Evolutionary conservation across 1,140 invertebrate genomes (phyloP), one percentile per base, ranked within the genome.

Genomic region (Drosophila paulistorum): DNA sequence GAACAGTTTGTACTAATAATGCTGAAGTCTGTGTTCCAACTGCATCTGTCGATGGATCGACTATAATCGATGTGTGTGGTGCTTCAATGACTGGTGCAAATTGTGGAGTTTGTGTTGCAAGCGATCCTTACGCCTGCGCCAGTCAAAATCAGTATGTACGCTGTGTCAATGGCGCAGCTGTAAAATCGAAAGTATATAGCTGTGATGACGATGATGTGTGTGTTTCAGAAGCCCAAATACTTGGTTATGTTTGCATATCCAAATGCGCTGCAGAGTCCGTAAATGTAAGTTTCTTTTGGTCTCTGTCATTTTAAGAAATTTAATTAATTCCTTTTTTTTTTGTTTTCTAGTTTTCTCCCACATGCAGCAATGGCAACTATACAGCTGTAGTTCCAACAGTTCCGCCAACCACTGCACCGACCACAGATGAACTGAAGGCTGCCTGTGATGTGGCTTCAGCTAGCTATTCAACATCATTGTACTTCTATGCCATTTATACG

Each of bases 121-220:
- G 30, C 30, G 0, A 6, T 7, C 0, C 30, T 1, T 30, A 65
- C 42, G 68, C 80, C n/a, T 87, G 83, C 45, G 77, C 80, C 0
- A 89, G 83, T 63, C 41, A 33, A 7, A 74, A 68, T 4, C 65
- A 89, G 58, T 82, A 14, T 26, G 80, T 54, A 0, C 84, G 76
- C 1, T 87, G 83, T 45, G 7, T 48, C 0, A 7, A 30, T 30
- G 1, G 1, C 7, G 30, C 5, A 6, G 30, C 30, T 30, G 30
- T 30, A 1, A 30, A 0, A 7, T 30, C 30, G 30, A 30, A 30
- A 30, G 30, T 30, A 30, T 30, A 30, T 30, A 30, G 1, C 30
- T 30, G 30, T 7, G 6, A 30, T 30, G 30, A 5, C 1, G 30
- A 7, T 30, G 30, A 30, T 30, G 6, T 30, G 3, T 30, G 30